These are phyloP conservation scores for Cyanoliseus patagonus DNA, from an alignment of 2,113 vertebrate species.

Conservation along the genomic window DNA sequence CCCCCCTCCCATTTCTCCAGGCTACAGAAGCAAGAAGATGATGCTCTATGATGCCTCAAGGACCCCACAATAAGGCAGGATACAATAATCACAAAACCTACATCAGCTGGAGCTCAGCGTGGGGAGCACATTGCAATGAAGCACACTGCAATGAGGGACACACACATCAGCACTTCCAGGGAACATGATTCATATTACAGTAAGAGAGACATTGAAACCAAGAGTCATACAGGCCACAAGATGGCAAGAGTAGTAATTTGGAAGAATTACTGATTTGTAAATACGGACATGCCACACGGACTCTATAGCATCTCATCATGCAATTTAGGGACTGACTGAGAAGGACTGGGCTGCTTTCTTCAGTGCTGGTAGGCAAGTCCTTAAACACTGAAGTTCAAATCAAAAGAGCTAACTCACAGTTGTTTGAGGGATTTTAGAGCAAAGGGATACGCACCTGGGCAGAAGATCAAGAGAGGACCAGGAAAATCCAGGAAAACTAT, in stretches of 20 bases:
- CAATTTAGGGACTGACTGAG: neutral
- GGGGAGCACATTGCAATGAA: neutral
- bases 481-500: neutral
- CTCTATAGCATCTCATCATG: neutral
- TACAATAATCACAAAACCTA: neutral
- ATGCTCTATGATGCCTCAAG: neutral
- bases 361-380: neutral
- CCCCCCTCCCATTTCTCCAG: neutral
- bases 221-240: neutral
- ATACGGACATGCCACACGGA: neutral
- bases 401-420: neutral
- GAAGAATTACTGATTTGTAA: neutral
- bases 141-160: neutral
- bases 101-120: neutral
- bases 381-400: neutral
- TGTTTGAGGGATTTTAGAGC: neutral
- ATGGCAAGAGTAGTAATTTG: neutral
- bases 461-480: neutral
- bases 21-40: neutral
- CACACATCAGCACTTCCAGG: neutral
- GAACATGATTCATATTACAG: neutral
- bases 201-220: neutral
- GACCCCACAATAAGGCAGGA: neutral
- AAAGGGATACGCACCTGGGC: neutral
- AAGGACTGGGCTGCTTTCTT: neutral